Conservation (phyloP, 2,888 invertebrate genomes). For the Hydraecia micacea region DNA sequence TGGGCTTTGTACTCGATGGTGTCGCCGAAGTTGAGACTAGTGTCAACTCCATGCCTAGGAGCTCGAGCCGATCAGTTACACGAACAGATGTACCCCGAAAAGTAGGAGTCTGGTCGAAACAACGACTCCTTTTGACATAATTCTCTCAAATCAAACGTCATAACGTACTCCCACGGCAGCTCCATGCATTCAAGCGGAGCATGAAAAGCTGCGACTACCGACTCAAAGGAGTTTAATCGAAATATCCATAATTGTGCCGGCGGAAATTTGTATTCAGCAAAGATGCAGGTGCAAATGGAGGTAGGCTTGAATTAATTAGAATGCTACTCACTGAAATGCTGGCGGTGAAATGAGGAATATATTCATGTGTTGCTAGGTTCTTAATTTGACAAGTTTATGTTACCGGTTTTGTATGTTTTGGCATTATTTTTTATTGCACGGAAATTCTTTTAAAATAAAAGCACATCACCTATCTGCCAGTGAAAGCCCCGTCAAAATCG, state of each 20-base stretch:
- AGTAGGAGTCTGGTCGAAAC: neutral
- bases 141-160: neutral
- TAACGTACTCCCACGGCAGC: neutral
- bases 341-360: slow-evolving; percentile 10
- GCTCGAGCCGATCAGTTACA: too few species aligned
- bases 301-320: slow-evolving; percentile 18
- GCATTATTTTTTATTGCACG: too few species aligned
- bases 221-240: neutral
- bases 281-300: neutral
- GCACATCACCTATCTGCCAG: too few species aligned
- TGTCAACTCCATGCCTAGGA: too few species aligned
- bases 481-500: too few species aligned
- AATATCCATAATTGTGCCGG: neutral
- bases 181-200: slow-evolving; percentile 2
- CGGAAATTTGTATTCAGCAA: slow-evolving; percentile 12
- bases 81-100: too few species aligned
- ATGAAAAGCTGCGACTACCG: neutral
- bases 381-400: neutral
- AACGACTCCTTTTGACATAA: too few species aligned
- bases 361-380: slow-evolving; percentile 4
- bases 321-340: slow-evolving; percentile 7
- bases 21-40: too few species aligned
- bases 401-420: neutral
- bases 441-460: too few species aligned
- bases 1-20: too few species aligned